Evolutionary conservation across 2,113 vertebrate genomes (phyloP), one percentile per base, ranked within the genome.

Genomic region (Leucopsar rothschildi): DNA sequence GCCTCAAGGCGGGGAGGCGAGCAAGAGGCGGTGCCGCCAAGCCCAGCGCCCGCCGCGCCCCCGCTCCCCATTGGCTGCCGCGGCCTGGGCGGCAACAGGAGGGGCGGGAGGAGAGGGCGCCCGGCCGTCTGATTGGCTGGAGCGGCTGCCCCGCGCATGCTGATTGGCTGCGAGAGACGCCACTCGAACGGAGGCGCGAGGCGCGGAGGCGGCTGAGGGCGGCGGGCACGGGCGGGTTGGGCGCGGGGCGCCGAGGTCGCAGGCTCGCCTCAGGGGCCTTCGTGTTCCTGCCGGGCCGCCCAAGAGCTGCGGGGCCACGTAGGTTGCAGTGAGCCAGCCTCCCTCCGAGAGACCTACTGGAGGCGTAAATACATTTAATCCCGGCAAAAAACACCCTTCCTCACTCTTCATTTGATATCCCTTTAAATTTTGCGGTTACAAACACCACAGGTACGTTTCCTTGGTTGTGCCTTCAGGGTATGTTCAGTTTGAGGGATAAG

Each of bases 211-310:
- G 0, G 56, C 44, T 45, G 86, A 82, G 57, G 76, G 29, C 11
- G 5, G 70, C 11, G n/a, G 60, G 47, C 27, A 0, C 4, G 15
- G 40, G 23, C 5, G 5, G 47, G 2, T 3, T 1, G 0, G 1
- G 6, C 2, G 24, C 3, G 0, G 40, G 35, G 13, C 7, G 4
- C 8, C 2, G 0, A 1, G 7, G 1, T 2, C 19, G 0, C 10
- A 1, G 1, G 2, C 7, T 3, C 25, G 2, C 20, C 6, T 16
- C 10, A 47, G 23, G 37, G 9, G 1, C 2, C 4, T 2, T 6
- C 1, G 18, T 8, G 19, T 10, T 11, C 5, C 0, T 4, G 45
- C 11, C 25, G 15, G 16, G 20, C 15, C 8, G 1, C 8, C 2
- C 2, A 0, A 6, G 19, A 17, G 33, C 31, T 24, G 69, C 8